Evolutionary conservation across 2,888 invertebrate species (phyloP).

Genomic region (Schizaphis graminum): DNA sequence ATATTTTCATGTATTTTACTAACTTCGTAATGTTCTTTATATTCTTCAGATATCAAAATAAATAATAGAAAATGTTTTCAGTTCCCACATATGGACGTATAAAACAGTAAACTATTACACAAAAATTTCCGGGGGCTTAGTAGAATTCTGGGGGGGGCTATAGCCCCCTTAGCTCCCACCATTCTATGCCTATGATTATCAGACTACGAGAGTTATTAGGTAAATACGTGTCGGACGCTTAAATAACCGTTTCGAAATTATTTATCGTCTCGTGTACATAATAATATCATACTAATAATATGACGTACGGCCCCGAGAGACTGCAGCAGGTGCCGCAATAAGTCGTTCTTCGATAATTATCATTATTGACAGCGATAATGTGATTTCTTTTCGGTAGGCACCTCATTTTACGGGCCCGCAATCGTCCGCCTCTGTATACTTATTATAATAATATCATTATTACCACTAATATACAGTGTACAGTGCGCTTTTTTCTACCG

Average conservation of each 20-base stretch:
- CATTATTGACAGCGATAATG: neutral
- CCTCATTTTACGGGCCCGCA: neutral
- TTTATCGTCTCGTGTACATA: neutral
- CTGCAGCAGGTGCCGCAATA: neutral
- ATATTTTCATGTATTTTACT: neutral
- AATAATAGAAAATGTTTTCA: too few species aligned
- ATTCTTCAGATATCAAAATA: too few species aligned
- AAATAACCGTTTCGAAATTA: neutral
- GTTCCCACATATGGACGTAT: too few species aligned
- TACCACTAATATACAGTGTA: neutral
- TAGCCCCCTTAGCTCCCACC: too few species aligned
- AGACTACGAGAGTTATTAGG: neutral
- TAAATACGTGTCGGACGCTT: neutral
- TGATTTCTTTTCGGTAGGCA: neutral
- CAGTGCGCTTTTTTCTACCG: neutral
- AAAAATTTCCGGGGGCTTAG: too few species aligned
- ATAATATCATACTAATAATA: neutral
- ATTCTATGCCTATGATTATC: too few species aligned
- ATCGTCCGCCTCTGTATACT: neutral
- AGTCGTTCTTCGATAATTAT: neutral
- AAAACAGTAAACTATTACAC: too few species aligned
- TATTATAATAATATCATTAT: neutral
- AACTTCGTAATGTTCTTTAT: slow-evolving; percentile 16
- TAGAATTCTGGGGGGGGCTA: too few species aligned
- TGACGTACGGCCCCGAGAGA: neutral